Conservation (phyloP, 1,140 invertebrate species). For the Physella acuta region DNA sequence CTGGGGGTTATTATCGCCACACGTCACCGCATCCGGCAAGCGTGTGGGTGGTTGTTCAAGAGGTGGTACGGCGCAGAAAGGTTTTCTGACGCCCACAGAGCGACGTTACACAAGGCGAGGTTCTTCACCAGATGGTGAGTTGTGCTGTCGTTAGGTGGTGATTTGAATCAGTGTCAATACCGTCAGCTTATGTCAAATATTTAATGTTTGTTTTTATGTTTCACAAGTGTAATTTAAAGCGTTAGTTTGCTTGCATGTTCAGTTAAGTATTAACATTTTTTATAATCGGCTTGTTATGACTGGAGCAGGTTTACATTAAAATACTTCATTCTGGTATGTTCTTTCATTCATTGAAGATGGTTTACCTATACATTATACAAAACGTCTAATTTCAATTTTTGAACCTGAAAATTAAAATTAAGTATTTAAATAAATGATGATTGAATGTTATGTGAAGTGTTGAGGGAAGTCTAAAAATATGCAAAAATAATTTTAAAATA, state of each 20-base stretch:
- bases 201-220: background rate
- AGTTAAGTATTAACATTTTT: background rate
- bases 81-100: background rate
- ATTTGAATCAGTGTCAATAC: too few relatives aligned
- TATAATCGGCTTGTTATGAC: background rate
- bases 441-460: too few relatives aligned
- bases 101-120: background rate
- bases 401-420: too few relatives aligned
- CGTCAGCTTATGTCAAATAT: too few relatives aligned
- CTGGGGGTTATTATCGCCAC: slow-evolving; percentile 11
- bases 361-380: too few relatives aligned
- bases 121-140: slow-evolving; percentile 25
- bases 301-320: background rate
- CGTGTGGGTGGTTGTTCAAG: background rate
- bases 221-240: background rate
- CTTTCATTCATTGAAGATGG: too few relatives aligned
- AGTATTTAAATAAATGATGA: too few relatives aligned
- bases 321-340: too few relatives aligned
- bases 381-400: too few relatives aligned
- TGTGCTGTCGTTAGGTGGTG: background rate
- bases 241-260: background rate
- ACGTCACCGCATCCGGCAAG: slow-evolving; percentile 2
- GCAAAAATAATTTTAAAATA: too few relatives aligned
- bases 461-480: too few relatives aligned
- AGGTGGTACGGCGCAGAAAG: background rate